These are phyloP conservation scores for Phalacrocorax carbo DNA, from an alignment of 2,113 vertebrate species.

Conservation along the genomic window DNA sequence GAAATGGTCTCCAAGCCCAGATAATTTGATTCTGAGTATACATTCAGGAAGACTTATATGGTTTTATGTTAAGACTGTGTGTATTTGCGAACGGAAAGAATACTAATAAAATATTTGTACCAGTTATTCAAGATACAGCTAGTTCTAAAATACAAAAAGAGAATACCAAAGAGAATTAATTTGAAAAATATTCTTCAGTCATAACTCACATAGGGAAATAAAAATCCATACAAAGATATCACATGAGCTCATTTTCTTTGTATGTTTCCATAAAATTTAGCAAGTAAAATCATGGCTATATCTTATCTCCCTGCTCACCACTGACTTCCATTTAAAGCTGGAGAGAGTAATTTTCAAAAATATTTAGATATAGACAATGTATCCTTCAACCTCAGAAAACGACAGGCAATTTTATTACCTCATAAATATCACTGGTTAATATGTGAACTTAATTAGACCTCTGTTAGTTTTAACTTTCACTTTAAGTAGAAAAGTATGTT, in stretches of 20 bases:
- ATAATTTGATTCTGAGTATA: background rate
- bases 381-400: background rate
- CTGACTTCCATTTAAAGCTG: background rate
- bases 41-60: accelerated
- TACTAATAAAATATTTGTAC: background rate
- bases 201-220: background rate
- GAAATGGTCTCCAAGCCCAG: background rate
- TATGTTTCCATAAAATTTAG: background rate
- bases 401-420: background rate
- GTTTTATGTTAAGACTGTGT: background rate
- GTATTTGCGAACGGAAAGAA: background rate
- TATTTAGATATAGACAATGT: background rate
- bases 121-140: background rate
- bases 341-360: background rate
- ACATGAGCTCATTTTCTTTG: background rate
- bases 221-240: background rate
- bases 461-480: background rate
- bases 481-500: background rate
- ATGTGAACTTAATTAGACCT: background rate
- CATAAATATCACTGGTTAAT: background rate
- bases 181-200: background rate
- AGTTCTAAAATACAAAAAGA: background rate
- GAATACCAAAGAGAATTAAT: background rate
- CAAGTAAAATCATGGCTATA: background rate
- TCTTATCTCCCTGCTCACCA: background rate